These are phyloP conservation scores for Andricus quercusramuli DNA, from an alignment of 2,888 invertebrate genomes.

Conservation along the genomic window DNA sequence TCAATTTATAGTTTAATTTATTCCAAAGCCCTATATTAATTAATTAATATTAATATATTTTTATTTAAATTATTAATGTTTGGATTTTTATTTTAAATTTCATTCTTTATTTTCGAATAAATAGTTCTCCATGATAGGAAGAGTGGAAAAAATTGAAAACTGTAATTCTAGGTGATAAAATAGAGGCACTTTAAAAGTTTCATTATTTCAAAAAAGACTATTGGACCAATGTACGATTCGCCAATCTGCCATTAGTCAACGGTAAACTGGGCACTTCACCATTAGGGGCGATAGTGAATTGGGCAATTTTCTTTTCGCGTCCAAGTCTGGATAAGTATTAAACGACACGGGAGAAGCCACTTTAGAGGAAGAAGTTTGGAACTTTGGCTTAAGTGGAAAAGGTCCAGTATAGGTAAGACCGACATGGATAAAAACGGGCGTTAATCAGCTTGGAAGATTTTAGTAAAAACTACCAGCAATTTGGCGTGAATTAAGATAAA, in stretches of 20 bases:
- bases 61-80: too few species aligned
- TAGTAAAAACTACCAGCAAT: conserved; percentile 11
- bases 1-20: neutral
- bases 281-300: conserved; percentile 38
- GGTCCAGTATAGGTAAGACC: conserved; percentile 36
- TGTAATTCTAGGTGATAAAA: neutral
- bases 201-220: neutral
- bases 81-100: neutral
- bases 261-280: conserved; percentile 38
- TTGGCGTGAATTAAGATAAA: conserved; percentile 14
- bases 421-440: conserved; percentile 30
- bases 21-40: neutral
- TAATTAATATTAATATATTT: neutral
- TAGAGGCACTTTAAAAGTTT: conserved; percentile 20
- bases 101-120: neutral
- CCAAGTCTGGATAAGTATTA: conserved; percentile 35
- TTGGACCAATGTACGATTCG: conserved; percentile 15
- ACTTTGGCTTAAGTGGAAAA: conserved; percentile 38
- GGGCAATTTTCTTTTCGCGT: conserved; percentile 33
- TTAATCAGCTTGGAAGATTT: conserved; percentile 26
- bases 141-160: neutral
- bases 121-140: neutral
- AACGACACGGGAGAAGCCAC: conserved; percentile 34
- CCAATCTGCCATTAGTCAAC: conserved; percentile 39
- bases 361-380: conserved; percentile 24